phyloP scores from a whole-genome alignment of 2,888 invertebrate species.

The Anthrax anthrax region DNA sequence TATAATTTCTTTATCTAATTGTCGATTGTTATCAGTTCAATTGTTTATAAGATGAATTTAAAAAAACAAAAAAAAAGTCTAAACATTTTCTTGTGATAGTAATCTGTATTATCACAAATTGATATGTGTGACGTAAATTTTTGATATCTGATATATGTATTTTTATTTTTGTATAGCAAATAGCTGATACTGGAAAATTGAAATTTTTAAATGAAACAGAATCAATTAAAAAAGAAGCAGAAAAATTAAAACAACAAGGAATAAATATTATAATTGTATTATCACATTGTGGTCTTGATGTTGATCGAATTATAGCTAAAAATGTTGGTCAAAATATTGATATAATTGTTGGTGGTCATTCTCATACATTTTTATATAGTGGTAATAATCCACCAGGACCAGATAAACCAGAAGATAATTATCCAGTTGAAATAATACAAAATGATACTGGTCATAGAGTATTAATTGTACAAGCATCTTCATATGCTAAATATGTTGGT shows the following conservation, averaged over 20 bases:
- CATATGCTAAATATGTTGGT: constrained; percentile 64
- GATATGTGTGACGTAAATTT: not conserved
- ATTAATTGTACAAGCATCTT: constrained; percentile 56
- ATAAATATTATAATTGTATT: constrained; percentile 67
- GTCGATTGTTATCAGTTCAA: too few relatives aligned
- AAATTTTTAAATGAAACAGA: constrained; percentile 55
- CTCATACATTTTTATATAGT: constrained; percentile 64
- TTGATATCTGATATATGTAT: not conserved
- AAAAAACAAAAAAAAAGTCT: too few relatives aligned
- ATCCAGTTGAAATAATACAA: constrained; percentile 51
- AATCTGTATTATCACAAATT: too few relatives aligned
- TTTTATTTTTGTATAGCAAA: constrained; percentile 35
- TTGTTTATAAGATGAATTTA: too few relatives aligned
- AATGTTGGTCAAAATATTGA: constrained; percentile 53
- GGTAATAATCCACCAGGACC: constrained; percentile 41
- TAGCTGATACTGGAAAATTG: constrained; percentile 49
- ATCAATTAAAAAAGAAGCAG: constrained; percentile 52
- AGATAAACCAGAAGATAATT: constrained; percentile 43
- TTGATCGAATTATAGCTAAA: constrained; percentile 50
- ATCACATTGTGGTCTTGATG: constrained; percentile 66
- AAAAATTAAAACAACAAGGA: constrained; percentile 41
- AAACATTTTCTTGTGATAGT: not conserved
- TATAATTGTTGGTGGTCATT: constrained; percentile 74
- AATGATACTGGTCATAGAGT: constrained; percentile 33
- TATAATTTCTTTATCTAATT: not conserved